A percentile compares a stretch with the other conserved stretches of the same genome.
Evolutionary conservation across 2,113 vertebrate species (phyloP).

Genomic region (Gracilinanus agilis): DNA sequence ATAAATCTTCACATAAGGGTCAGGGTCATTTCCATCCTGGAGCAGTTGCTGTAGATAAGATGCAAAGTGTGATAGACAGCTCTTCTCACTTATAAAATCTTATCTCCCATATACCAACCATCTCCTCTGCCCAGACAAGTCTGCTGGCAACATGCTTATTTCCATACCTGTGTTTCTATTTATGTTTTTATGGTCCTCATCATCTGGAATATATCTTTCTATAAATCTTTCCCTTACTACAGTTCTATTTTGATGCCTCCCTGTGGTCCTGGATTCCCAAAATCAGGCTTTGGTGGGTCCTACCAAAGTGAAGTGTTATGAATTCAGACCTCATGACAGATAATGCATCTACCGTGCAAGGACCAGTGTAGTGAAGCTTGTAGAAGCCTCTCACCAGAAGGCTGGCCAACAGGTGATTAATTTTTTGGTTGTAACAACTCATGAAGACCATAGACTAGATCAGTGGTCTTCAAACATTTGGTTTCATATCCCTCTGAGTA

Average conservation of each 20-base stretch:
- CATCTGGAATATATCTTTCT: not conserved
- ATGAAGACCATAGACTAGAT: not conserved
- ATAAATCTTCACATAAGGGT: conserved; percentile 98
- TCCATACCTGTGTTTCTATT: not conserved
- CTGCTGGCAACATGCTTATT: not conserved
- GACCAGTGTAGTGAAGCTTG: not conserved
- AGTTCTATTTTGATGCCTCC: not conserved
- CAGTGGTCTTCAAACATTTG: not conserved
- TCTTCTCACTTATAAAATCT: not conserved
- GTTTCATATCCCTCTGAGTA: not conserved
- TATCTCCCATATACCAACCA: not conserved
- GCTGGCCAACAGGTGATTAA: not conserved
- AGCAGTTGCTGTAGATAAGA: conserved; percentile 86
- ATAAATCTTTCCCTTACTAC: not conserved
- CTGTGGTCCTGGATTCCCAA: not conserved
- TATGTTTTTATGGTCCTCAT: not conserved
- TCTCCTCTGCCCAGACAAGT: not conserved
- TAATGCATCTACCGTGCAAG: not conserved
- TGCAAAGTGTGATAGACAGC: not conserved
- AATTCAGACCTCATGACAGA: not conserved
- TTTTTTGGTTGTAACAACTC: not conserved
- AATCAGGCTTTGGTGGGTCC: not conserved
- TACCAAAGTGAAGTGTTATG: not conserved
- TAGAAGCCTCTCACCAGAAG: not conserved
- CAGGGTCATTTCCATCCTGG: conserved; percentile 95